Evolutionary conservation across 2,888 invertebrate genomes (phyloP), one percentile per base, ranked within the genome.

Genomic region (Athetis lepigone): DNA sequence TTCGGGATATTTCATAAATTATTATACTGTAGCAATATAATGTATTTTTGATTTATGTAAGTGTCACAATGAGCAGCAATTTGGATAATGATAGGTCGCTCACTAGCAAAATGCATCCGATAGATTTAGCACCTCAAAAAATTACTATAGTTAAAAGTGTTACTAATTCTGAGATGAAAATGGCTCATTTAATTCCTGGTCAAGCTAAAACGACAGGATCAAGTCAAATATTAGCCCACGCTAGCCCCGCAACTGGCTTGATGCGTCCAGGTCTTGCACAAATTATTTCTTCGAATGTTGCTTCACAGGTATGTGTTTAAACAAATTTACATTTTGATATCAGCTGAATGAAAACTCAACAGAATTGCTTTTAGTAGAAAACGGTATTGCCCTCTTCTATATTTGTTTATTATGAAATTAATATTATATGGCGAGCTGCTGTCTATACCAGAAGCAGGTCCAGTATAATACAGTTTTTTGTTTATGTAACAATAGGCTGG

Each of bases 71-170:
- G 95, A 95, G 90, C 82, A 90, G 85, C 79, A 94, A 94, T 89
- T 87, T 92, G 81, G 95, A 95, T 81, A 95, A 95, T 80, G 96
- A 96, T 79, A 95, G 96, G 79, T 95, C 96, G 80, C 85, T 92
- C 71, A 93, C 93, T 81, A 92, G 92, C 76, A 96, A 96, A 91
- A 95, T 95, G 88, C 95, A 95, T 90, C 95, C 95, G 73, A 95
- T 95, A 79, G 95, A 95, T 91, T 93, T 95, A 88, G 95, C 95
- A 63, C 93, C 94, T 75, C 94, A 93, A 86, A 95, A 95, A 86
- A 95, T 95, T 62, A 94, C 95, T 78, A 95, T 95, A 57, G 95
- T 95, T 37, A 95, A 95, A 82, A 92, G 88, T 82, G 92, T 94
- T 65, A 84, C 94, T 1, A 93, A 90, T 84, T 82, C 90, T 23